Percentiles rank a stretch among this genome's conserved stretches.
Conservation (phyloP, 2,888 invertebrate species). For the Clanis bilineata region DNA sequence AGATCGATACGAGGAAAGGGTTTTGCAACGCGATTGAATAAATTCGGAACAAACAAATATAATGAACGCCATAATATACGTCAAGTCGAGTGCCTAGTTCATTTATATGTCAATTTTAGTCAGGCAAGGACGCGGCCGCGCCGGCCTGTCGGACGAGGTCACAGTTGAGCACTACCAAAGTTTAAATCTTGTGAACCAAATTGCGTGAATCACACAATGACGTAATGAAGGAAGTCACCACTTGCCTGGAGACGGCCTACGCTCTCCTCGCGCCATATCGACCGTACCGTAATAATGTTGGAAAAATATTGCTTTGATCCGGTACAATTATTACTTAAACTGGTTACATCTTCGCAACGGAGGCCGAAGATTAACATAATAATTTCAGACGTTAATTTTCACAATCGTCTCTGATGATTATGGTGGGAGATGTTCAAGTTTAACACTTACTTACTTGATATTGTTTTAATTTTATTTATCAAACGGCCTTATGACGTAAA, state of each 20-base stretch:
- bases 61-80: not conserved
- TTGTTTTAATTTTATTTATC: not conserved
- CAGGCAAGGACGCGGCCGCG: slow-evolving; percentile 48
- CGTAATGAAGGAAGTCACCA: slow-evolving; percentile 76
- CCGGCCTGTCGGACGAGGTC: slow-evolving; percentile 48
- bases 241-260: slow-evolving; percentile 67
- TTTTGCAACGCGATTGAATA: not conserved
- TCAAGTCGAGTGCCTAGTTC: slow-evolving; percentile 28
- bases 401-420: slow-evolving; percentile 26
- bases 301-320: slow-evolving; percentile 56
- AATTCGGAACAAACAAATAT: not conserved
- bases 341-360: slow-evolving; percentile 45
- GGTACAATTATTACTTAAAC: slow-evolving; percentile 47
- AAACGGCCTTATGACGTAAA: not conserved
- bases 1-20: not conserved
- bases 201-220: slow-evolving; percentile 72
- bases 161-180: slow-evolving; percentile 48
- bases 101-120: slow-evolving; percentile 38
- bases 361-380: slow-evolving; percentile 47
- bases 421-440: not conserved
- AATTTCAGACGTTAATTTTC: slow-evolving; percentile 41
- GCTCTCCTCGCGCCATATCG: slow-evolving; percentile 56
- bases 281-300: slow-evolving; percentile 47
- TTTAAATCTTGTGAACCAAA: slow-evolving; percentile 52
- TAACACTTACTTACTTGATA: not conserved